Base-by-base conservation (phyloP, 2,888 invertebrate genomes). In the Aleiodes testaceus region DNA sequence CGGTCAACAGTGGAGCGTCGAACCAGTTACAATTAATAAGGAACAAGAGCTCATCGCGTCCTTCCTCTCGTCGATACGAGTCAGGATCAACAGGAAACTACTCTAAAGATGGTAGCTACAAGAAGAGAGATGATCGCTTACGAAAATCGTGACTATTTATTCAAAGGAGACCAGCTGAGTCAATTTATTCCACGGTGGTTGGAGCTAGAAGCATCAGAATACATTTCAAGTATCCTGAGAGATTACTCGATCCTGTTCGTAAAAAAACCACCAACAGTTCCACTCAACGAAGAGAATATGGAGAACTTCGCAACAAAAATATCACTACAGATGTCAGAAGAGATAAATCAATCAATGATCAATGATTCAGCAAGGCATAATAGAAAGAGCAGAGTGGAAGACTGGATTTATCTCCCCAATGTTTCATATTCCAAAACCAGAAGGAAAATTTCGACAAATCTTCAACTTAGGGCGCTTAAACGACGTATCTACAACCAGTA, bases 191-290 rank as follows among this genome's bases (percentile, higher is more conserved):
- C 14, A 3, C 14, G 14, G 1, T 55, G 55, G 55, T 7, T 3
- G 14, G 55, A 55, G 16, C 12, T 26, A 36, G 55, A 14, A 14
- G 55, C 55, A 14, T 36, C 55, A 55, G 14, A 55, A 4, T 36
- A 55, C 16, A 36, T 55, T n/a, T 3, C 36, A 16, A 55, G 26
- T 16, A 26, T 36, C 1, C 9, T 55, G 14, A 16, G 16, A 3
- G 55, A 36, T n/a, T 55, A 55, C 9, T 26, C 16, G 3, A 55
- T 55, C 16, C 36, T 36, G 3, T 55, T 55, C 6, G 5, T 16
- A 14, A 55, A 36, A 55, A 55, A 55, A 55, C 55, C 55, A 12
- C 55, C 55, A n/a, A 55, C 55, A 7, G 16, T 55, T 7, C 55
- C 55, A n/a, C 7, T 55, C 36, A 14, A 1, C n/a, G 5, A 11